Conservation (phyloP, 2,888 invertebrate species). For the Gastrophysa polygoni region DNA sequence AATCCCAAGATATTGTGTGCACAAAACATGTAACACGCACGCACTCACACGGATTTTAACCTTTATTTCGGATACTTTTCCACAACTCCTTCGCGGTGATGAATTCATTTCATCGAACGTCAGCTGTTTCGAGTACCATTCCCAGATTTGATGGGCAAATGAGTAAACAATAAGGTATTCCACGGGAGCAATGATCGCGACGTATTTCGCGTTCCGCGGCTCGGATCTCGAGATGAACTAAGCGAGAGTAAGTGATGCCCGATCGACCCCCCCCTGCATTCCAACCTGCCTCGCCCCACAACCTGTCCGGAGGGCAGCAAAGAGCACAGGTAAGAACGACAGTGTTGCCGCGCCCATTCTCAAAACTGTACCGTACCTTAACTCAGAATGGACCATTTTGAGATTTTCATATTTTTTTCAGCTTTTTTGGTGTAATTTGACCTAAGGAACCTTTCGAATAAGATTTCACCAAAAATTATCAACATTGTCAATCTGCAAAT, state of each 20-base stretch:
- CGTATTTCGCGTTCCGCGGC: constrained; percentile 43
- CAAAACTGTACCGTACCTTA: no score
- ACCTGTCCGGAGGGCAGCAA: constrained; percentile 19
- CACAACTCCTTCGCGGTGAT: constrained; percentile 26
- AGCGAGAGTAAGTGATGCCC: constrained; percentile 52
- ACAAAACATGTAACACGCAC: constrained; percentile 31
- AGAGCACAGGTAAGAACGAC: constrained; percentile 44
- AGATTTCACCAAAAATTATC: no score
- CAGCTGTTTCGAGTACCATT: constrained; percentile 17
- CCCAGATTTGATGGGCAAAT: constrained; percentile 17
- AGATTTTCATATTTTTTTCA: no score
- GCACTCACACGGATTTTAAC: constrained; percentile 33
- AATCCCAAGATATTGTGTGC: constrained; percentile 39
- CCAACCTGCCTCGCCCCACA: constrained; percentile 54
- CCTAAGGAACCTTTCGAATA: no score
- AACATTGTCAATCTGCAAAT: no score
- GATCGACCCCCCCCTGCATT: constrained; percentile 58
- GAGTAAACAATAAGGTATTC: constrained; percentile 34
- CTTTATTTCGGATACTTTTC: constrained; percentile 18
- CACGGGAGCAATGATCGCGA: constrained; percentile 37
- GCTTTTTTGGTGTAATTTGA: no score
- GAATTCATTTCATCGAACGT: constrained; percentile 20
- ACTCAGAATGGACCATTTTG: no score
- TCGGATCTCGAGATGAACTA: constrained; percentile 56
- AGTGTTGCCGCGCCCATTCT: no score